Conservation (phyloP, 2,113 vertebrate species). For the Phylloscopus whistleri region DNA sequence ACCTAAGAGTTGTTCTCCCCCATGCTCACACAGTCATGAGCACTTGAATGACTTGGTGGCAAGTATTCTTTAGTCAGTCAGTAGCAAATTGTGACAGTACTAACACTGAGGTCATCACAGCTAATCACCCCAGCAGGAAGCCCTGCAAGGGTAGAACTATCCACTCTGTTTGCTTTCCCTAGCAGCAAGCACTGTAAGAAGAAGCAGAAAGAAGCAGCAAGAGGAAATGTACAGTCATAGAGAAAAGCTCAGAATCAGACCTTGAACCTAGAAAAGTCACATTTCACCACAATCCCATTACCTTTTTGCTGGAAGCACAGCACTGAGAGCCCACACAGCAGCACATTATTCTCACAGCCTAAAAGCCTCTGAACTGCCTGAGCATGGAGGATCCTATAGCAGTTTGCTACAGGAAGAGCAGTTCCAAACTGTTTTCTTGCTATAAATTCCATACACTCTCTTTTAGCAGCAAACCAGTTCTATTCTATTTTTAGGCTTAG, state of each 20-base stretch:
- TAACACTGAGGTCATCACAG: neutral
- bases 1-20: neutral
- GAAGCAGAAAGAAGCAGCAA: neutral
- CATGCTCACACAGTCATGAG: neutral
- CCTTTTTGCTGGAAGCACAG: neutral
- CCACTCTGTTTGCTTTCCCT: neutral
- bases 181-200: neutral
- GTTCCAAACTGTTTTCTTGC: neutral
- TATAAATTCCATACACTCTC: neutral
- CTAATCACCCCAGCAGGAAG: neutral
- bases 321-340: fast-evolving
- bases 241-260: neutral
- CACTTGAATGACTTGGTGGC: neutral
- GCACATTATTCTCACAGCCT: neutral
- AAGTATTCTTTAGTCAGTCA: neutral
- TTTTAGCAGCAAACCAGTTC: neutral
- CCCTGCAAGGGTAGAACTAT: neutral
- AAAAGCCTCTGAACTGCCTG: neutral
- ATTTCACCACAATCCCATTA: neutral
- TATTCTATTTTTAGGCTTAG: neutral
- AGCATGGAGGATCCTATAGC: neutral
- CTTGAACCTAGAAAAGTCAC: neutral
- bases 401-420: neutral
- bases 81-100: neutral
- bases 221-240: neutral